Base-by-base conservation (phyloP, 2,888 invertebrate species). In the Drosophila neonasuta region DNA sequence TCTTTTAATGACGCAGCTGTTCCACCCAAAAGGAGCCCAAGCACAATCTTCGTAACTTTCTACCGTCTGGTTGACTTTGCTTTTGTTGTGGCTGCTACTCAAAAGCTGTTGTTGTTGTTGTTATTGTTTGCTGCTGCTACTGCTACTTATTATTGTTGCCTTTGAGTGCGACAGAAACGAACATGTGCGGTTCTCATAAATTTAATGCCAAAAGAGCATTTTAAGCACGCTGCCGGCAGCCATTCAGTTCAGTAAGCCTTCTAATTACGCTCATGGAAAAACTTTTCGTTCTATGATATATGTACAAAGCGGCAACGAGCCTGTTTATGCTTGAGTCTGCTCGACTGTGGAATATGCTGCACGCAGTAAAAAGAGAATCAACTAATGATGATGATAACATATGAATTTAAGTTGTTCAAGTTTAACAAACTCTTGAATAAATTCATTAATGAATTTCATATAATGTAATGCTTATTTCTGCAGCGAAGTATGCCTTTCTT, bases 101-200 rank as follows among this genome's bases (percentile, higher is more conserved):
- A 17, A 55, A 55, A 50, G 44, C 36, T 51, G 32, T 41, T 61
- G 20, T n/a, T 45, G 29, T 24, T 24, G 4, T 24, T 24, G 24
- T 24, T 24, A 24, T 24, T 24, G 24, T 24, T 24, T 24, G 24
- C 6, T 34, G 50, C 32, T 32, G 52, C 44, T 54, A 36, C 46
- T 48, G 34, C 36, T 36, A 36, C 36, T 36, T 36, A 36, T 36
- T 36, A 36, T 42, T 62, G 57, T 51, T 66, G 58, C 65, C 62
- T 59, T 55, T 65, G 49, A 69, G 65, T 80, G 75, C 62, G 79
- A 63, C 59, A 61, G 64, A 55, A 54, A 51, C 55, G 65, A 87
- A 70, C 88, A 82, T 67, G 68, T 82, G 88, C 79, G 82, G 84
- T 70, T 86, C 86, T 87, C 82, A 82, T 82, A 82, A 82, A 82